These are phyloP conservation scores for Sebastes kiyomatsui DNA, from an alignment of 2,797 vertebrate genomes.

Conservation along the genomic window DNA sequence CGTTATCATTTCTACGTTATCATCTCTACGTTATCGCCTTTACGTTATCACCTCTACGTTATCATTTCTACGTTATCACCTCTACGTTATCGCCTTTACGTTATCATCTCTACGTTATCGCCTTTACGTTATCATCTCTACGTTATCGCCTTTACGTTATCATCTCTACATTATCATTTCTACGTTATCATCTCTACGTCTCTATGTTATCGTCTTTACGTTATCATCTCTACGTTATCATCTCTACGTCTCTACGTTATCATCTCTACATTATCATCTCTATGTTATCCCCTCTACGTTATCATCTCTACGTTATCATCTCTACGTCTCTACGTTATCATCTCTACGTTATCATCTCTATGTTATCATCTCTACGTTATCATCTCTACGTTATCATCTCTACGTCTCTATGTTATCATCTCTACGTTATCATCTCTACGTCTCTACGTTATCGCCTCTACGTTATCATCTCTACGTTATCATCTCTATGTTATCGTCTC, in stretches of 20 bases:
- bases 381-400: rapidly evolving
- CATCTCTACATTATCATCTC: rapidly evolving
- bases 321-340: background rate
- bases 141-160: background rate
- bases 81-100: background rate
- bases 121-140: background rate
- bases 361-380: rapidly evolving
- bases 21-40: rapidly evolving
- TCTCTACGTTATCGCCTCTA: too few species aligned
- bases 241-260: background rate
- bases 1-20: rapidly evolving
- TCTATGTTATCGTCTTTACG: rapidly evolving
- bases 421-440: too few species aligned
- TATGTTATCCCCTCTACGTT: too few species aligned
- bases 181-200: rapidly evolving
- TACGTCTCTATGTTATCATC: too few species aligned
- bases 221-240: background rate
- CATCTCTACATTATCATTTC: rapidly evolving
- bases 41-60: too few species aligned
- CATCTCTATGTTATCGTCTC: too few species aligned
- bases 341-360: background rate
- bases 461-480: too few species aligned
- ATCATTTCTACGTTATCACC: rapidly evolving
- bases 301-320: too few species aligned
- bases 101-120: rapidly evolving